These are phyloP conservation scores for Polypterus bichir DNA, from an alignment of 2,113 vertebrate species.

Conservation along the genomic window DNA sequence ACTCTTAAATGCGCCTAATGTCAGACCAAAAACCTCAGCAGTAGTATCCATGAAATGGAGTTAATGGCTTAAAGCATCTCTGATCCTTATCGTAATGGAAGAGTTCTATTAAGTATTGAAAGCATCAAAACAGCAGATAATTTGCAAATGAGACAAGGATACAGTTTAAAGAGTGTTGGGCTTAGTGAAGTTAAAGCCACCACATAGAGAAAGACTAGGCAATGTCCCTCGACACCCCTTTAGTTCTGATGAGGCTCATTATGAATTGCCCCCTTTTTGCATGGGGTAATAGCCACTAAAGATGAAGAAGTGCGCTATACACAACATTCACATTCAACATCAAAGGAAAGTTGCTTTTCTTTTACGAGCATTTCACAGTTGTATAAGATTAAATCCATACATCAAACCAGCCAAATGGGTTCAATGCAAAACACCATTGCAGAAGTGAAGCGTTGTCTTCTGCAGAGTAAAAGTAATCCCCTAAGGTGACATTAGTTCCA, in stretches of 20 bases:
- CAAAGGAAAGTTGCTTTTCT: no score
- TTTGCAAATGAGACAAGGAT: not conserved
- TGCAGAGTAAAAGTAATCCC: no score
- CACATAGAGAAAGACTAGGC: no score
- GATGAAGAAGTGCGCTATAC: no score
- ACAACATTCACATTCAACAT: no score
- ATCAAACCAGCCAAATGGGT: not conserved
- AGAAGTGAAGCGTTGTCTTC: no score
- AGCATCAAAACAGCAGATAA: not conserved
- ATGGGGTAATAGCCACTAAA: no score
- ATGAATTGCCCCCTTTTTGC: no score
- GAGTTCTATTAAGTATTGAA: slow-evolving; percentile 5
- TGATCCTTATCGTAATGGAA: slow-evolving; percentile 1
- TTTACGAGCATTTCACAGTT: not conserved
- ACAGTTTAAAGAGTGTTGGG: not conserved
- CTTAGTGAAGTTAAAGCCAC: no score
- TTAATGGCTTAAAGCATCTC: slow-evolving; percentile 2
- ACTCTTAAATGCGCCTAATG: not conserved
- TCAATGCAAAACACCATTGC: not conserved
- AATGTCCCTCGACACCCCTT: no score
- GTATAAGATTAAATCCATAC: slow-evolving; percentile 14
- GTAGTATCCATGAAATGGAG: not conserved
- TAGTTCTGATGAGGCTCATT: no score
- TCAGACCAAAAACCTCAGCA: not conserved
- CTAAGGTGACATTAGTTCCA: no score